Evolutionary conservation across 2,113 vertebrate genomes (phyloP).

Genomic region (Tretioscincus oriximinensis): DNA sequence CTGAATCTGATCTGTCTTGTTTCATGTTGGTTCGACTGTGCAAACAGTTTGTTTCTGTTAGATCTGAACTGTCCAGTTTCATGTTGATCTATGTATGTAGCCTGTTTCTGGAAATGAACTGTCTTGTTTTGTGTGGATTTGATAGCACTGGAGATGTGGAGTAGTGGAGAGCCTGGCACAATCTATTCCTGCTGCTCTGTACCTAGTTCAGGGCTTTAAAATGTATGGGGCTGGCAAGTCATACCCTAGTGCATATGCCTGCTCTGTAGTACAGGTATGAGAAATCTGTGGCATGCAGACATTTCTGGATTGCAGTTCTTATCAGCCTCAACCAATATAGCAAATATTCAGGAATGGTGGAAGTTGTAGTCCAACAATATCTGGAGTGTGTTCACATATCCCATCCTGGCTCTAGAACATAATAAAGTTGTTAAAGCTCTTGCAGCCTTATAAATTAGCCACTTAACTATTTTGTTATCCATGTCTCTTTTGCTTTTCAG

Average conservation of each 20-base stretch:
- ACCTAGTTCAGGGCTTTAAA: neutral
- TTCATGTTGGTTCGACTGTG: too few species aligned
- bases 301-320: neutral
- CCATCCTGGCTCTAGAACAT: neutral
- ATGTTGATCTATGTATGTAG: too few species aligned
- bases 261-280: neutral
- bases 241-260: neutral
- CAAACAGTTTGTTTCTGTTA: too few species aligned
- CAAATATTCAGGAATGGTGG: neutral
- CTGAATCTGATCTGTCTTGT: too few species aligned
- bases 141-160: too few species aligned
- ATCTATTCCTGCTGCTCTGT: neutral
- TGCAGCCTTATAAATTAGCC: neutral
- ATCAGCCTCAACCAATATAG: neutral
- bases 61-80: too few species aligned
- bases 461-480: too few species aligned
- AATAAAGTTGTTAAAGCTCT: neutral
- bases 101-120: too few species aligned
- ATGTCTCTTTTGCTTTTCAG: slow-evolving; percentile 65
- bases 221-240: neutral
- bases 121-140: too few species aligned
- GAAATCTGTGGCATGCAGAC: neutral
- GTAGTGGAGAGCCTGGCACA: too few species aligned
- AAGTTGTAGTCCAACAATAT: neutral
- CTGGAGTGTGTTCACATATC: neutral